Base-by-base conservation (phyloP, 2,797 vertebrate species). In the Catamblyrhynchus diadema region DNA sequence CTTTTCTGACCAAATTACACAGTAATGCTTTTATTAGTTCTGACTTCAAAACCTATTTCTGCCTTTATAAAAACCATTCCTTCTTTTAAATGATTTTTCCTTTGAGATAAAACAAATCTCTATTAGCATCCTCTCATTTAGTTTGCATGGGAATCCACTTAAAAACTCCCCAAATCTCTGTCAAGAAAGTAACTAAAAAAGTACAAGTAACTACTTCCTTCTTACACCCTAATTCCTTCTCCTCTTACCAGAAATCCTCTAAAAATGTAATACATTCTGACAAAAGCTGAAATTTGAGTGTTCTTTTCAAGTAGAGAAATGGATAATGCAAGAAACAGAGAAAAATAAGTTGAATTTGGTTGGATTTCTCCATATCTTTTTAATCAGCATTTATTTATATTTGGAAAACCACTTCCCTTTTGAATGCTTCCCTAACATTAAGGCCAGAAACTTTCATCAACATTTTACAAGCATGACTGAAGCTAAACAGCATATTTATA, bases 341-440 rank as follows among this genome's bases (percentile, higher is more conserved):
- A 45, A 87, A 93, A 95, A 89, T n/a, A 85, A 62, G 22, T 11
- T 51, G 37, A 89, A 75, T 87, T 80, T 74, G 66, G 24, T 51
- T 70, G 44, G 22, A 86, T 90, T 94, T 93, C 9, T 85, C 70
- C 33, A 42, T 81, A 72, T 89, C 57, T 88, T 92, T 93, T 88
- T 66, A 85, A 85, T 94, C 82, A 86, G 30, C 67, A 80, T 86
- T 84, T 95, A 65, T 86, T 93, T 75, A 64, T 83, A 81, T 56
- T 93, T 91, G 41, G 35, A 65, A 93, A 94, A 91, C 78, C 86
- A 93, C 78, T 91, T 97, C 90, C 79, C 47, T 93, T 88, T 77
- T 78, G 70, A 94, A 85, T 81, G 12, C 14, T 80, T 90, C 81
- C 53, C 30, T 71, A 91, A 77, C 45, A 65, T 72, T 71, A 83